A percentile compares a stretch with the other conserved stretches of the same genome.
Conservation (phyloP, 2,113 vertebrate species). For the Zapus hudsonius region DNA sequence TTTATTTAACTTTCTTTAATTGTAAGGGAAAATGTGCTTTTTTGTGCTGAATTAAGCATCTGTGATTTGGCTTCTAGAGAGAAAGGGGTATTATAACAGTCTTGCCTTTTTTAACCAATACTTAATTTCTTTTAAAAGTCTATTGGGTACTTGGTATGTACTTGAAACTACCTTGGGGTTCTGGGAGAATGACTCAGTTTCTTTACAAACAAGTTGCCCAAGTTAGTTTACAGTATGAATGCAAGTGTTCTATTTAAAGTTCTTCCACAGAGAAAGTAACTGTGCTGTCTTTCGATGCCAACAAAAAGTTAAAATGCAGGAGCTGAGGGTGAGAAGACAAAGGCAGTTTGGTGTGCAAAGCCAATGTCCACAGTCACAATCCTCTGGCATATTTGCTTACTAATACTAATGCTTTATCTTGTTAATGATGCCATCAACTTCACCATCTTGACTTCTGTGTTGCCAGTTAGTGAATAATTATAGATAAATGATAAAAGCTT, state of each 20-base stretch:
- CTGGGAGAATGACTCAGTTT: background rate
- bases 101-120: background rate
- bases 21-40: background rate
- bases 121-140: background rate
- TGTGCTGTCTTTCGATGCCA: background rate
- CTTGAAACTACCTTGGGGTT: background rate
- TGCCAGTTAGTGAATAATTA: background rate
- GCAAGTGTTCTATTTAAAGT: no score
- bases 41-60: background rate
- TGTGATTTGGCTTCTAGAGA: background rate
- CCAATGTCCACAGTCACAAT: no score
- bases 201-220: background rate
- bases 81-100: background rate
- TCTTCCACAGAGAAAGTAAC: background rate
- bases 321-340: background rate
- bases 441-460: no score
- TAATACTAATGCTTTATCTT: background rate
- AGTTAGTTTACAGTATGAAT: background rate
- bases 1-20: background rate
- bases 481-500: background rate
- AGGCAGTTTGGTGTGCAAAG: background rate
- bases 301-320: background rate
- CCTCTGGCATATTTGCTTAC: no score
- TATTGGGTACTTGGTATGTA: background rate
- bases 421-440: background rate